Base-by-base conservation (phyloP, 2,888 invertebrate genomes). In the Selenia dentaria region DNA sequence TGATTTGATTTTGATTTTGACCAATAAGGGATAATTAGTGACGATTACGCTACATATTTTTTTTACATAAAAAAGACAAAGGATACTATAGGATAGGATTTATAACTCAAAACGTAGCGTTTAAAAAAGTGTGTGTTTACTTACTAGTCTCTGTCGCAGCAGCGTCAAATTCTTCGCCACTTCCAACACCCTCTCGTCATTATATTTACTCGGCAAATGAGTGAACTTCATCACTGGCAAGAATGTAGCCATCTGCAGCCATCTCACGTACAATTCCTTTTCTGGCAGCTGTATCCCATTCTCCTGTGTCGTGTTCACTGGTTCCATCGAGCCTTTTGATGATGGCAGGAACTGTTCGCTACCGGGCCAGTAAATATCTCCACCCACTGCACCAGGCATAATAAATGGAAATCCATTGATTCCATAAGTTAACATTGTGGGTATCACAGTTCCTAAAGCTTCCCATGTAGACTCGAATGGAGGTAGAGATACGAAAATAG, bases 361-460 rank as follows among this genome's bases (percentile, higher is more conserved):
- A 1, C 92, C 92, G 1, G 94, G 92, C 52, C 94, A 89, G 34
- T 94, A 92, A 27, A 95, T 95, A 64, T 97, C 97, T 0, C 98
- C 99, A 0, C 99, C 99, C 0, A 99, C 96, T 2, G 98, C 96
- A 0, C 98, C 98, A 0, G 98, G 97, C 91, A 98, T 94, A 28
- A 98, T 93, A 65, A 98, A 98, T 0, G 98, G 98, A 80, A 96
- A 98, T 0, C 99, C 99, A 35, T 97, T 94, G 12, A 98, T 93
- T 0, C 98, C 98, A 59, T 98, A 95, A 0, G 95, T 96, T 12
- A 98, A 81, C 44, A 97, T 95, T 0, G 97, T 96, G 0, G 98
- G 97, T 61, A 99, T 95, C 0, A 98, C 94, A 5, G 94, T 93
- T 51, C 93, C 92, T 10, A 97, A 84, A 0, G 96, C 97, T 36